Conservation (phyloP, 2,797 vertebrate genomes). For the Tragelaphus oryx region DNA sequence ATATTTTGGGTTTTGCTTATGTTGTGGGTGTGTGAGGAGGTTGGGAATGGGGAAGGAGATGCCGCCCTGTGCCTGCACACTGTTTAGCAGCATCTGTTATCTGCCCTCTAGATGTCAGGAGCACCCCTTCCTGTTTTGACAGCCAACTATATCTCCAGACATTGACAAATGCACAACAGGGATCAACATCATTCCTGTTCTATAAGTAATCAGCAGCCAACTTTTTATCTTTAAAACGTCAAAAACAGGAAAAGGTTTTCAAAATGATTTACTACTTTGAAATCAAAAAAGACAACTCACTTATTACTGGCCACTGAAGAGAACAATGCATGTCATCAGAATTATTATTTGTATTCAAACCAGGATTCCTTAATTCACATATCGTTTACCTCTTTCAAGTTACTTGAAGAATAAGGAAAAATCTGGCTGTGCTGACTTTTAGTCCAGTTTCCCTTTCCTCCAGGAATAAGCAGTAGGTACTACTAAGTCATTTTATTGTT, state of each 20-base stretch:
- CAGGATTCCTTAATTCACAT: not conserved
- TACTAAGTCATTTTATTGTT: too few relatives aligned
- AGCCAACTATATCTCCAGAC: not conserved
- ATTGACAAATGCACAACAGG: accelerated
- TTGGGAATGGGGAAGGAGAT: accelerated
- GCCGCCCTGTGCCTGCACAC: accelerated
- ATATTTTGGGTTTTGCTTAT: not conserved
- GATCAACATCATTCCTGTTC: not conserved
- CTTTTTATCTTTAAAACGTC: not conserved
- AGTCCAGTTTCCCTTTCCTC: not conserved
- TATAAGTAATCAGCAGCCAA: accelerated
- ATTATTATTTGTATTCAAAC: too few relatives aligned
- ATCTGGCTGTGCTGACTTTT: not conserved
- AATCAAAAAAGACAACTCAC: not conserved
- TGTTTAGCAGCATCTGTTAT: not conserved
- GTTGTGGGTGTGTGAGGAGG: not conserved
- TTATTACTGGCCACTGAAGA: not conserved
- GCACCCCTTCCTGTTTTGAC: accelerated
- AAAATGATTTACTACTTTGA: not conserved
- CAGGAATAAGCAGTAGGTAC: not conserved
- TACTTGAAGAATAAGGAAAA: not conserved
- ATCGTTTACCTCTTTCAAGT: not conserved
- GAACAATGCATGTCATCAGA: not conserved
- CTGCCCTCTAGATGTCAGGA: not conserved
- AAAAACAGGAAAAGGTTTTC: not conserved